Evolutionary conservation across 1,140 invertebrate genomes (phyloP).

Genomic region (Rhagoletis zephyria): DNA sequence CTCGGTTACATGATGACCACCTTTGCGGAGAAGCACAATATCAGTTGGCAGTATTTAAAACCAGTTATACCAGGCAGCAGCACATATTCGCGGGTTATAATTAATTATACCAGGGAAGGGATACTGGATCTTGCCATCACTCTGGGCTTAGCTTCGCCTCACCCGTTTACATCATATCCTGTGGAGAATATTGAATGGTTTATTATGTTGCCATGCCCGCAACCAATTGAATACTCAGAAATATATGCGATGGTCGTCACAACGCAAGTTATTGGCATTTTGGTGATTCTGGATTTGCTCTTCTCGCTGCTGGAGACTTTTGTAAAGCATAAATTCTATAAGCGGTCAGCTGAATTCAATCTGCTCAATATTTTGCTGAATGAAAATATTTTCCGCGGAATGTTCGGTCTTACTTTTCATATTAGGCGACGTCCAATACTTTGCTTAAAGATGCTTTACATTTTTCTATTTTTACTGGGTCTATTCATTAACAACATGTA

Average conservation of each 20-base stretch:
- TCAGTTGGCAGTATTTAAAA: slow-evolving; percentile 29
- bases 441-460: not conserved
- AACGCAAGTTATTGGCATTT: not conserved
- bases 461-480: not conserved
- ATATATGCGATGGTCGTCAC: not conserved
- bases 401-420: not conserved
- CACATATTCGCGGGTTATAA: not conserved
- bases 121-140: slow-evolving; percentile 21
- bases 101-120: not conserved
- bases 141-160: not conserved
- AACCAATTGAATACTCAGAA: not conserved
- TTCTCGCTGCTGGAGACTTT: not conserved
- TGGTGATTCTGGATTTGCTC: not conserved
- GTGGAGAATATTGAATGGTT: not conserved
- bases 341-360: not conserved
- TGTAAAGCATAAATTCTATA: not conserved
- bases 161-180: not conserved
- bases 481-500: not conserved
- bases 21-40: slow-evolving; percentile 61
- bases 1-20: slow-evolving; percentile 57
- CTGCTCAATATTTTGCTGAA: not conserved
- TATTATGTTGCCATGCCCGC: not conserved
- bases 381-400: not conserved
- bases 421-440: not conserved
- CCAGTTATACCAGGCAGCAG: not conserved